phyloP scores from a whole-genome alignment of 2,113 vertebrate species.

The Ailurus styani region DNA sequence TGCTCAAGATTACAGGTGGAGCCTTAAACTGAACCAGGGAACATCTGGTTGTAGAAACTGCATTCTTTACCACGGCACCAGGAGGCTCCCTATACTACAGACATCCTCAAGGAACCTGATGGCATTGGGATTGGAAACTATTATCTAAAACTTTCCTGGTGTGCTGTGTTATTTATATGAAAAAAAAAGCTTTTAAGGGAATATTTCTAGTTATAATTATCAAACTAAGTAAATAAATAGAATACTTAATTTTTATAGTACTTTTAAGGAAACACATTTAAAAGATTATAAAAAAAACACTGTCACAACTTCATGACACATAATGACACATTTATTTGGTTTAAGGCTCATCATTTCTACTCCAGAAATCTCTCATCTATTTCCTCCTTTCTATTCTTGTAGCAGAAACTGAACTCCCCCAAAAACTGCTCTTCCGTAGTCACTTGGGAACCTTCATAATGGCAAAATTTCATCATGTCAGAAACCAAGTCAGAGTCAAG shows the following conservation, averaged over 20 bases:
- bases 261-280: background rate
- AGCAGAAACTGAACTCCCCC: background rate
- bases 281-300: background rate
- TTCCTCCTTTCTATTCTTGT: background rate
- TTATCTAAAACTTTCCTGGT: background rate
- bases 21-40: background rate
- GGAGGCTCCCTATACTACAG: background rate
- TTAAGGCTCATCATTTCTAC: background rate
- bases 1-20: background rate
- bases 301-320: background rate
- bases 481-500: background rate
- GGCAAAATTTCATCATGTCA: background rate
- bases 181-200: background rate
- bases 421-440: background rate
- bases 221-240: background rate
- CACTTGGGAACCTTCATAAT: background rate
- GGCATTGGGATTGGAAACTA: background rate
- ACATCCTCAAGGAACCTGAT: background rate
- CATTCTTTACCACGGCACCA: background rate
- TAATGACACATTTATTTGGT: background rate
- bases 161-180: background rate
- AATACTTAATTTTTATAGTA: background rate
- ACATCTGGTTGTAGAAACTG: background rate
- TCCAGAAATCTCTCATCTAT: background rate
- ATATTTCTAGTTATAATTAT: background rate